Evolutionary conservation across 1,140 invertebrate species (phyloP).

Genomic region (Drosophila rufa): DNA sequence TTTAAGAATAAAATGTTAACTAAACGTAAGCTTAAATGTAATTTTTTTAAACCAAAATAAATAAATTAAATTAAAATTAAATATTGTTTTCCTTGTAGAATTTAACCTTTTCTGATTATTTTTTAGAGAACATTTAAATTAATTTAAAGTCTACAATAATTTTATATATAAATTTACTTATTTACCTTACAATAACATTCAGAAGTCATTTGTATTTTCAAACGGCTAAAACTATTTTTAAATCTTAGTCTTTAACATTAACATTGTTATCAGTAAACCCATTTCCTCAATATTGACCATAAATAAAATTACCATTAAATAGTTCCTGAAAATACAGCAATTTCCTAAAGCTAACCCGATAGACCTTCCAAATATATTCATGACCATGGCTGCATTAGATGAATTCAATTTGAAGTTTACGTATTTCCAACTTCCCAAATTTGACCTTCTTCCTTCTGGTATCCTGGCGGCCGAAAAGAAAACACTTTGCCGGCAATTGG

Average conservation of each 20-base stretch:
- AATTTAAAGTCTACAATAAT: too few species aligned
- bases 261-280: not conserved
- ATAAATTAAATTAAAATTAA: too few species aligned
- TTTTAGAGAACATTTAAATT: too few species aligned
- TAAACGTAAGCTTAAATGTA: not conserved
- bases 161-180: too few species aligned
- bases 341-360: not conserved
- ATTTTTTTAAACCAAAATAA: not conserved
- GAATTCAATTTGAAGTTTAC: slow-evolving; percentile 28
- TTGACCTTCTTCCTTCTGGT: slow-evolving; percentile 30
- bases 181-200: not conserved
- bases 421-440: slow-evolving; percentile 15
- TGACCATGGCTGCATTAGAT: not conserved
- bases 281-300: not conserved
- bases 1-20: not conserved
- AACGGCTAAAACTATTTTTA: not conserved
- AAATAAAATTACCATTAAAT: not conserved
- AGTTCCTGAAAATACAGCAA: not conserved
- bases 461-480: not conserved
- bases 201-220: not conserved
- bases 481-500: slow-evolving; percentile 37
- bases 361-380: not conserved
- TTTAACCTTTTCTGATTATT: too few species aligned
- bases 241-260: not conserved
- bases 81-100: not conserved